Percentiles rank a stretch among this genome's conserved stretches.
Evolutionary conservation across 2,797 vertebrate genomes (phyloP).

Genomic region (Forpus xanthops): DNA sequence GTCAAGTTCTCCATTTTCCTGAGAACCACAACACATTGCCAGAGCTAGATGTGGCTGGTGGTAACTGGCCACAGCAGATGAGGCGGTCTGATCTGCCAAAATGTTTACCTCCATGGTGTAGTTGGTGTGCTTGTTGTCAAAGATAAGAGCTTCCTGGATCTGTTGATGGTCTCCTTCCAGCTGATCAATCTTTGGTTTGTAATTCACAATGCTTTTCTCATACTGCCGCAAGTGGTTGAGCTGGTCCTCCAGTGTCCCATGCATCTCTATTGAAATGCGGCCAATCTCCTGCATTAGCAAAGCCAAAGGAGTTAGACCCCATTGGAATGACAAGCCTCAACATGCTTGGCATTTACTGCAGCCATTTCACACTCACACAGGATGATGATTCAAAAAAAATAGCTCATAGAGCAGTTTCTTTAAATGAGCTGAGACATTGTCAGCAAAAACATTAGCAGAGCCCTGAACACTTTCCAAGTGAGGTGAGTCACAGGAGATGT

Average conservation of each 20-base stretch:
- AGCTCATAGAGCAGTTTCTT: neutral
- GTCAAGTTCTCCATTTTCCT: neutral
- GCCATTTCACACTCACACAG: neutral
- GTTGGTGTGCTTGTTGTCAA: conserved; percentile 98
- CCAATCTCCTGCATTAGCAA: conserved; percentile 88
- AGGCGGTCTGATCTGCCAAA: neutral
- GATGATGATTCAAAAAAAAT: neutral
- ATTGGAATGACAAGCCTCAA: neutral
- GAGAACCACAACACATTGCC: neutral
- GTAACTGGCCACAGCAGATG: neutral
- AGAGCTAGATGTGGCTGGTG: neutral
- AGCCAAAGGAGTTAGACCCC: neutral
- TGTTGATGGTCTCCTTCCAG: conserved; percentile 95
- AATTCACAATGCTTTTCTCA: conserved; percentile 96
- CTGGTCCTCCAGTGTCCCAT: conserved; percentile 96
- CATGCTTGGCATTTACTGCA: neutral
- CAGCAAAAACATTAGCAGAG: conserved; percentile 21
- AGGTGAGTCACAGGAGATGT: neutral
- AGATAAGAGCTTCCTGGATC: conserved; percentile 96
- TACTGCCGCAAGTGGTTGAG: conserved; percentile 92
- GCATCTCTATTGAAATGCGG: conserved; percentile 98
- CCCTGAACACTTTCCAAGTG: neutral
- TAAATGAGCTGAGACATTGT: neutral
- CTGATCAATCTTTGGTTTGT: conserved; percentile 99
- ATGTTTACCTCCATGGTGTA: conserved; percentile 94